These are phyloP conservation scores for Cassiopea andromeda DNA, from an alignment of 30 jellyfish, hydroid and myxozoan genomes.

Conservation along the genomic window DNA sequence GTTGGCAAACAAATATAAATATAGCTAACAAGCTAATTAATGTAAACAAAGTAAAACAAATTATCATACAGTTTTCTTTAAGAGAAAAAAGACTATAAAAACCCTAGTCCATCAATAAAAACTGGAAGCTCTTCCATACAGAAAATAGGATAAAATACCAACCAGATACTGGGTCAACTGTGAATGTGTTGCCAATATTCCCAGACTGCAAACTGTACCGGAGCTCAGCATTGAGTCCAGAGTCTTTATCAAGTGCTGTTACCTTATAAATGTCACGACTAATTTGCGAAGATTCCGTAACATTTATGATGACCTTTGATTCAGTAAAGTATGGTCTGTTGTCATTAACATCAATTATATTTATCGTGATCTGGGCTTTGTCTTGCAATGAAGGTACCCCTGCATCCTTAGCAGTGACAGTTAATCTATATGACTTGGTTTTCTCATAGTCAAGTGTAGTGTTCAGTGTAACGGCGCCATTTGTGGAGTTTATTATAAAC, in stretches of 20 bases:
- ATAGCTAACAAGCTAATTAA: no score
- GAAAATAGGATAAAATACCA: neutral
- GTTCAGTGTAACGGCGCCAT: constrained; percentile 72
- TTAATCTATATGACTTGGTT: constrained; percentile 50
- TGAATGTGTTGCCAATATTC: constrained; percentile 67
- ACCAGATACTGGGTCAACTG: constrained; percentile 85
- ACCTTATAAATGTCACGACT: constrained; percentile 68
- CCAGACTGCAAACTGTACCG: constrained; percentile 78
- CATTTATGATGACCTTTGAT: constrained; percentile 35
- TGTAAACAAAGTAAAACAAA: no score
- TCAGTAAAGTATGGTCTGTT: constrained; percentile 72
- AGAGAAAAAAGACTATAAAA: no score
- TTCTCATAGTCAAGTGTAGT: constrained; percentile 76
- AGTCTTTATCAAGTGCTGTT: constrained; percentile 78
- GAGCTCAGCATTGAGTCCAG: constrained; percentile 70
- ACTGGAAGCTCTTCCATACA: no score
- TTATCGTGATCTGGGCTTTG: constrained; percentile 62
- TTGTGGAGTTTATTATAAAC: constrained; percentile 54
- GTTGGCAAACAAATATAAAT: no score
- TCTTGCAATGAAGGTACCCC: constrained; percentile 76
- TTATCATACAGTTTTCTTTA: no score
- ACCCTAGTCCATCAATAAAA: no score
- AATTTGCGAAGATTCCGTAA: constrained; percentile 66
- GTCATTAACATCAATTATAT: constrained; percentile 89
- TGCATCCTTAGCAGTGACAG: constrained; percentile 80